Conservation (phyloP, 2,888 invertebrate genomes). For the Sabatieria punctata region DNA sequence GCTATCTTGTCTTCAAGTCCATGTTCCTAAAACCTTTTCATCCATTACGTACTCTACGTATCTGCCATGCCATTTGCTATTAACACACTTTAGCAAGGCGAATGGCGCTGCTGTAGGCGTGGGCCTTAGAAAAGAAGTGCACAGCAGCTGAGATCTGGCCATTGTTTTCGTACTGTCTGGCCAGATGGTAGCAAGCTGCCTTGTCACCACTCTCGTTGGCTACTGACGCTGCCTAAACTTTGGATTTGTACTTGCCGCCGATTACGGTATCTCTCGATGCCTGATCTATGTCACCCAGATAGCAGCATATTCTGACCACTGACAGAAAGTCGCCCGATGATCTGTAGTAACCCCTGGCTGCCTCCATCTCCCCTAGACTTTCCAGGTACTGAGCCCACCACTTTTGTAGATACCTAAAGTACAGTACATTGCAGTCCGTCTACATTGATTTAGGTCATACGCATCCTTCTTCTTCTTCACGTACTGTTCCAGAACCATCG, state of each 20-base stretch:
- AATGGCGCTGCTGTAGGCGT: conserved; percentile 63
- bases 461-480: conserved; percentile 51
- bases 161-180: conserved; percentile 72
- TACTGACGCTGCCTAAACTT: conserved; percentile 39
- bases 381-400: conserved; percentile 99
- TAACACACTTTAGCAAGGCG: conserved; percentile 49
- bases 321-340: conserved; percentile 67
- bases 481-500: conserved; percentile 47
- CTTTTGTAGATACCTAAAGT: conserved; percentile 52
- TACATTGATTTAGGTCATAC: too few relatives aligned
- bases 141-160: conserved; percentile 72
- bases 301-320: conserved; percentile 48
- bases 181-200: conserved; percentile 83
- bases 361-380: conserved; percentile 76
- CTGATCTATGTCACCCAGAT: conserved; percentile 39
- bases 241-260: background rate
- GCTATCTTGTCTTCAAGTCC: conserved; percentile 67
- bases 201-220: conserved; percentile 57
- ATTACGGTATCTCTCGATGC: conserved; percentile 10
- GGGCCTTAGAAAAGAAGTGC: conserved; percentile 63
- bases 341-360: conserved; percentile 69
- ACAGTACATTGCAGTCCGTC: background rate
- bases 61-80: too few relatives aligned
- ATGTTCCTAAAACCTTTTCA: conserved; percentile 54
- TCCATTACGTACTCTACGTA: too few relatives aligned